Evolutionary conservation across 1,140 invertebrate genomes (phyloP).

Genomic region (Bathynomus jamesi): DNA sequence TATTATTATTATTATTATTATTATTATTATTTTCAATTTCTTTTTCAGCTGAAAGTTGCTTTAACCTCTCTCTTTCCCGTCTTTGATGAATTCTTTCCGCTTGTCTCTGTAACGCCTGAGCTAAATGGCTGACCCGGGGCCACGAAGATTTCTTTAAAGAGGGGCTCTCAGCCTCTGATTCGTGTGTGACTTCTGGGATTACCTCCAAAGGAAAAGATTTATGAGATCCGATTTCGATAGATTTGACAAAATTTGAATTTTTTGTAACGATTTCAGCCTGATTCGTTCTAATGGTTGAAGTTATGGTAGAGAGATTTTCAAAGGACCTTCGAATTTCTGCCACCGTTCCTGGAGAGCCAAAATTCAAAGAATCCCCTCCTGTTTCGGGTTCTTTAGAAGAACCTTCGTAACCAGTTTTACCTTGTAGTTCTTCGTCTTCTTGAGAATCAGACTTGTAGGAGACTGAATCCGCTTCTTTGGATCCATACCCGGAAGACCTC

Average conservation of each 20-base stretch:
- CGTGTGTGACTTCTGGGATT: not conserved
- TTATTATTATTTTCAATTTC: too few species aligned
- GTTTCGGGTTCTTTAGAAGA: constrained; percentile 12
- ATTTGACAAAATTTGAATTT: not conserved
- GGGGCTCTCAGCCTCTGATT: not conserved
- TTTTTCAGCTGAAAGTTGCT: not conserved
- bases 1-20: not conserved
- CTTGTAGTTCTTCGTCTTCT: not conserved
- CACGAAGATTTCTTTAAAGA: not conserved
- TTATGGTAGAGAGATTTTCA: not conserved
- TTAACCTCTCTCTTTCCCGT: not conserved
- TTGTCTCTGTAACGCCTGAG: not conserved
- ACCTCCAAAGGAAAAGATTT: not conserved
- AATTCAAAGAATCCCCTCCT: not conserved
- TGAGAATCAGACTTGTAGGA: constrained; percentile 21
- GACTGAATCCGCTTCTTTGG: constrained; percentile 26
- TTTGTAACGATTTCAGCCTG: not conserved
- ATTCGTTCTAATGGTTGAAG: not conserved
- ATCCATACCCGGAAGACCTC: constrained; percentile 27
- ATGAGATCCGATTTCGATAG: not conserved
- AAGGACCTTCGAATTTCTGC: not conserved
- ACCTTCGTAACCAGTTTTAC: not conserved
- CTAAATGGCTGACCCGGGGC: constrained; percentile 10
- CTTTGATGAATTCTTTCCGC: not conserved
- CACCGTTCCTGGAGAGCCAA: not conserved